These are phyloP conservation scores for Pseudachorutes palmiensis DNA, from an alignment of 1,140 invertebrate species.

Conservation along the genomic window DNA sequence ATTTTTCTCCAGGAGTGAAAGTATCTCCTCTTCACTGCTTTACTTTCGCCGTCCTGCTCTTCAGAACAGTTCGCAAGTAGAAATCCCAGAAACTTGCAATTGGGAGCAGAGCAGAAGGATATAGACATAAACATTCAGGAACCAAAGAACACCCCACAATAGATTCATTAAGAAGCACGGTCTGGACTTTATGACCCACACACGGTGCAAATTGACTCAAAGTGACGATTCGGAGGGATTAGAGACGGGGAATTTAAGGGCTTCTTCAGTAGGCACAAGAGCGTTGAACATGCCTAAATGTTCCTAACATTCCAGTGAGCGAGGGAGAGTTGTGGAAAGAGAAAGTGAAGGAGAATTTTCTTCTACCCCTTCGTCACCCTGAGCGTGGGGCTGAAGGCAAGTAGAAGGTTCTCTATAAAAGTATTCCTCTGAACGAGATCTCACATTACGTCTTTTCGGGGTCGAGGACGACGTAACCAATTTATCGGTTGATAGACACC, in stretches of 20 bases:
- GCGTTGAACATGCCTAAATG: too few relatives aligned
- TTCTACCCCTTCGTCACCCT: not conserved
- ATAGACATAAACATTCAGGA: too few relatives aligned
- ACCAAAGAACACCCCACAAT: not conserved
- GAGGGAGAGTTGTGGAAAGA: not conserved
- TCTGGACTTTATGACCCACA: not conserved
- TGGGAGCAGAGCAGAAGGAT: too few relatives aligned
- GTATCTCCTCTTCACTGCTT: not conserved
- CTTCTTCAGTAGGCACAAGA: too few relatives aligned
- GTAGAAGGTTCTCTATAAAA: not conserved
- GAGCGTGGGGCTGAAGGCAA: not conserved
- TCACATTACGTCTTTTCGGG: not conserved
- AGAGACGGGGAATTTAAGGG: too few relatives aligned
- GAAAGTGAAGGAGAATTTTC: not conserved
- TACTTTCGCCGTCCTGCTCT: not conserved
- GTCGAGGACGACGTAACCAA: not conserved
- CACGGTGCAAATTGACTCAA: too few relatives aligned
- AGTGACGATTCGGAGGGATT: too few relatives aligned
- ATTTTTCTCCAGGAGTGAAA: slow-evolving; percentile 1
- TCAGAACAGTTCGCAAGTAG: not conserved
- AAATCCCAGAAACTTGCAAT: too few relatives aligned
- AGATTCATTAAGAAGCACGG: not conserved
- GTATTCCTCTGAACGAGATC: not conserved
- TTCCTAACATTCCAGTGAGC: not conserved
- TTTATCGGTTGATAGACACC: not conserved